phyloP scores from a whole-genome alignment of 1,140 invertebrate species.

The Ceratitis capitata region DNA sequence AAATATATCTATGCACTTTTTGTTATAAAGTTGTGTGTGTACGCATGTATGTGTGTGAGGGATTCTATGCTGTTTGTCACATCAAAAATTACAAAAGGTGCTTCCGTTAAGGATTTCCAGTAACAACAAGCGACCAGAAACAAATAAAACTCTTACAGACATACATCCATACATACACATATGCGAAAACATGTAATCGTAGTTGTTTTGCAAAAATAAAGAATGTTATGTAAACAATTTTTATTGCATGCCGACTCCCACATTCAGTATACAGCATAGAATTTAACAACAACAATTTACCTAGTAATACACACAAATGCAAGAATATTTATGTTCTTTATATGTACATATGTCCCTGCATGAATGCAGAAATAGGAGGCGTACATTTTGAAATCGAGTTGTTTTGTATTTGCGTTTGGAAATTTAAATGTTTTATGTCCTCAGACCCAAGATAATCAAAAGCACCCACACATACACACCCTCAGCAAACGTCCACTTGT shows the following conservation, averaged over 20 bases:
- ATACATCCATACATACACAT: not conserved
- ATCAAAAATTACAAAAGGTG: conserved; percentile 56
- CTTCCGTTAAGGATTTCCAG: conserved; percentile 52
- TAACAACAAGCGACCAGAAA: conserved; percentile 28
- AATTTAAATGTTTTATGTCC: conserved; percentile 19
- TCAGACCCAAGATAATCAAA: not conserved
- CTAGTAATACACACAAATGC: not conserved
- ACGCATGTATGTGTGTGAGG: not conserved
- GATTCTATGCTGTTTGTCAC: not conserved
- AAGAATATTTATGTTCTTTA: no score
- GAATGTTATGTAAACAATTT: conserved; percentile 64
- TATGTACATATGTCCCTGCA: not conserved
- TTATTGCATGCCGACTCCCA: conserved; percentile 56
- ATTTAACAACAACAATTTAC: conserved; percentile 6
- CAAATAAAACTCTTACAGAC: not conserved
- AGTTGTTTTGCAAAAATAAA: conserved; percentile 47
- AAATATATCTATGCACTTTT: not conserved
- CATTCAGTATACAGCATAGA: not conserved
- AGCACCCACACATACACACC: not conserved
- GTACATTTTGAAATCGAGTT: not conserved
- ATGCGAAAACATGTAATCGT: not conserved
- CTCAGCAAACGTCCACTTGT: not conserved
- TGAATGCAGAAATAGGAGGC: not conserved
- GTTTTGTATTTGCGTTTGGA: not conserved
- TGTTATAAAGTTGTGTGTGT: not conserved